Evolutionary conservation across 2,113 vertebrate genomes (phyloP), one percentile per base, ranked within the genome.

Genomic region (Microtus pennsylvanicus): DNA sequence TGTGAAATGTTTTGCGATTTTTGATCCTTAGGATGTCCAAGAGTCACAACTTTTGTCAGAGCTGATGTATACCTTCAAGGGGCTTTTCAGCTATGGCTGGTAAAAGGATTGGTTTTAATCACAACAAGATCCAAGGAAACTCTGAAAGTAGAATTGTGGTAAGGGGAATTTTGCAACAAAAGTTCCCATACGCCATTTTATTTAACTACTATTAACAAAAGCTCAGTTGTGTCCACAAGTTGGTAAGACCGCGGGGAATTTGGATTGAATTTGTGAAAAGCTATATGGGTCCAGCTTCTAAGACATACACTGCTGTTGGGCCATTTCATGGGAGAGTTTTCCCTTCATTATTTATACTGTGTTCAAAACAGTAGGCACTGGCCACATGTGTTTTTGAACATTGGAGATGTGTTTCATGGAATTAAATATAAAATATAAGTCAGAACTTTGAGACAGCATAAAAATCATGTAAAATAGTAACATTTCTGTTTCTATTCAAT

Each of bases 201-300:
- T 58, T 58, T 58, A 58, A 58, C 17, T 58, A n/a, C 28, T 76
- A 50, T 90, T n/a, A 69, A 38, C 35, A 67, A 78, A 89, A 92
- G 69, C 38, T 72, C 24, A 22, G 94, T 86, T 77, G 9, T 77
- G 72, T 58, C 3, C 42, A 26, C 26, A 42, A 45, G 63, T 69
- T 94, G n/a, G n/a, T 80, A 17, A 92, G 11, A 82, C 0, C 24
- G 72, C 7, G 22, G 17, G 5, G 75, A 94, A 70, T n/a, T 85
- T 81, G 58, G 50, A 52, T 87, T 61, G 70, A 81, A 90, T 90
- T 90, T 95, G 63, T 50, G 22, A 52, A 92, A 92, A 6, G 63
- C 87, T 75, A 13, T 24, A 8, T 85, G 45, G 55, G 58, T 89
- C 17, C 13, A 93, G 30, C 63, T 94, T 89, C 52, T 87, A 35